phyloP scores from a whole-genome alignment of 1,140 invertebrate species.

The Solenopsis invicta region DNA sequence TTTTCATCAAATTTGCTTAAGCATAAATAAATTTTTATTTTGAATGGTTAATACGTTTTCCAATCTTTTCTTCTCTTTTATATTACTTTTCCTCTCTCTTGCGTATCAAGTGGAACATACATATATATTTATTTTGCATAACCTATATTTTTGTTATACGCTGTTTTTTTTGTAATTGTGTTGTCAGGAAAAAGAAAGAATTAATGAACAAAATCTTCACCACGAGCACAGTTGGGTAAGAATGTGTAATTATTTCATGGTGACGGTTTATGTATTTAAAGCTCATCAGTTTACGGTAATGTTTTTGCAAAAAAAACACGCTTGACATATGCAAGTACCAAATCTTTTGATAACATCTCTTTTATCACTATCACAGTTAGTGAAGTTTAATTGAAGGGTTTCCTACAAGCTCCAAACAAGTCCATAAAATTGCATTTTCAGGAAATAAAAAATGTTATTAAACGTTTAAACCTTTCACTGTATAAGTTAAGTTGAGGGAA shows the following conservation, averaged over 20 bases:
- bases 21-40: no score
- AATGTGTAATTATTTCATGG: conserved; percentile 79
- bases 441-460: no score
- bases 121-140: conserved; percentile 37
- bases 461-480: no score
- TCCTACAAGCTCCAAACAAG: no score
- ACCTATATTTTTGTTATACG: conserved; percentile 74
- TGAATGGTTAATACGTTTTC: neutral
- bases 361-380: neutral
- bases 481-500: no score
- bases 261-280: conserved; percentile 74
- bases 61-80: neutral
- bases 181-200: conserved; percentile 87
- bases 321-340: neutral
- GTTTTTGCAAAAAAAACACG: neutral
- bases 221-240: conserved; percentile 85
- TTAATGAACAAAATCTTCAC: conserved; percentile 85
- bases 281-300: neutral
- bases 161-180: conserved; percentile 84
- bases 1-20: no score
- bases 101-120: conserved; percentile 47
- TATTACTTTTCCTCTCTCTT: conserved; percentile 4
- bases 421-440: no score
- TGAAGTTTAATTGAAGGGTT: no score
- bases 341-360: conserved; percentile 14